A percentile compares a stretch with the other conserved stretches of the same genome.
Evolutionary conservation across 2,113 vertebrate genomes (phyloP).

Genomic region (Poeciliopsis retropinna): DNA sequence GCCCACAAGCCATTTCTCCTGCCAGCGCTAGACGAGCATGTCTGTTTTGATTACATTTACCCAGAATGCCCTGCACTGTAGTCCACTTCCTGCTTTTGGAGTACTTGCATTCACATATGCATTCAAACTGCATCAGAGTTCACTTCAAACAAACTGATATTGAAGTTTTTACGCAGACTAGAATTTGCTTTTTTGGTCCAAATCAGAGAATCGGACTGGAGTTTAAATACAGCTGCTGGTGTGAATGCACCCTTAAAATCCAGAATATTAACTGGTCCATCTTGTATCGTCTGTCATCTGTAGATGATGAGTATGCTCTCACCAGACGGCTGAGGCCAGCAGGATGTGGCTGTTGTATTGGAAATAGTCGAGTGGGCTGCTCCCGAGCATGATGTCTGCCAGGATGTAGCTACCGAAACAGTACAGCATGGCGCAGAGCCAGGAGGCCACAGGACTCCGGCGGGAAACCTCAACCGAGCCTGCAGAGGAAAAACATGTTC

Average conservation of each 20-base stretch:
- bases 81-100: too few relatives aligned
- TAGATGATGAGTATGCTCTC: constrained; percentile 53
- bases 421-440: constrained; percentile 97
- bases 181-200: too few relatives aligned
- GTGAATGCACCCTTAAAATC: not conserved
- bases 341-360: constrained; percentile 94
- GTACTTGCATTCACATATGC: too few relatives aligned
- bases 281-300: not conserved
- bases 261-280: not conserved
- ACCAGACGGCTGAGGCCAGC: constrained; percentile 95
- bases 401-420: constrained; percentile 98
- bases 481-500: constrained; percentile 45
- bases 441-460: constrained; percentile 91
- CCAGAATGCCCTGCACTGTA: too few relatives aligned
- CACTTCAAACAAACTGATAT: too few relatives aligned
- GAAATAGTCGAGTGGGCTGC: constrained; percentile 89
- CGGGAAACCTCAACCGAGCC: constrained; percentile 92
- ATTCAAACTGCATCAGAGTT: too few relatives aligned
- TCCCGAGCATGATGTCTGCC: constrained; percentile 91
- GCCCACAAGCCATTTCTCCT: too few relatives aligned
- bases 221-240: too few relatives aligned
- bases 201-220: too few relatives aligned
- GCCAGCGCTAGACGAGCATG: too few relatives aligned
- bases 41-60: too few relatives aligned
- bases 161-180: too few relatives aligned